A percentile compares a stretch with the other conserved stretches of the same genome.
Evolutionary conservation across 2,113 vertebrate species (phyloP).

Genomic region (Aegithalos caudatus): DNA sequence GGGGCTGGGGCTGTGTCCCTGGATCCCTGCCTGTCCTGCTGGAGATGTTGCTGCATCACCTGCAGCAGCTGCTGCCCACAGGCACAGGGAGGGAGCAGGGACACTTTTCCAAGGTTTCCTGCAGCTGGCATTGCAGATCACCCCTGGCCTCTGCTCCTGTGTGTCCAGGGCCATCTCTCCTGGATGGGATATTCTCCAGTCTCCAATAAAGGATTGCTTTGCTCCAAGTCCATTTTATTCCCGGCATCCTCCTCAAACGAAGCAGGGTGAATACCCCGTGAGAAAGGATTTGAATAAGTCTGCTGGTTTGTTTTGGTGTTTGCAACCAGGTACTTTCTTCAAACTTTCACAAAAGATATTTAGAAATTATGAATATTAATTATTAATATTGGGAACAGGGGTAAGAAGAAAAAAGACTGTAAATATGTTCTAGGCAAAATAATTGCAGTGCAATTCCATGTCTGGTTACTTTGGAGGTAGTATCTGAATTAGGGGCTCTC

Average conservation of each 20-base stretch:
- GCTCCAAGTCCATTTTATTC: background rate
- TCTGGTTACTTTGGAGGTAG: background rate
- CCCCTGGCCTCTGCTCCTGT: fast-evolving
- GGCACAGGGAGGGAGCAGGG: background rate
- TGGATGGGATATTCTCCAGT: background rate
- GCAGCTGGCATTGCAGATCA: background rate
- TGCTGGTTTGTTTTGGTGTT: background rate
- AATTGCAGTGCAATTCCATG: background rate
- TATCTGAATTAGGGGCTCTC: background rate
- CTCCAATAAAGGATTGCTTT: background rate
- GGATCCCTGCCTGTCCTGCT: background rate
- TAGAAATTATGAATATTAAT: background rate
- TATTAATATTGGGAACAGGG: background rate
- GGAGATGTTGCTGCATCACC: background rate
- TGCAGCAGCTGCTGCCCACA: background rate
- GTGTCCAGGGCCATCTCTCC: fast-evolving
- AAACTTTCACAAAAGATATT: background rate
- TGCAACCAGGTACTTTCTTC: background rate
- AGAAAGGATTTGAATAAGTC: background rate
- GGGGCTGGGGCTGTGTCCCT: background rate
- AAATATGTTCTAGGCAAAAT: background rate
- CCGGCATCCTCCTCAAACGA: background rate
- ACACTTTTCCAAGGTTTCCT: background rate
- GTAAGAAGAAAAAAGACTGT: background rate
- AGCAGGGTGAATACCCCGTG: background rate